These are phyloP conservation scores for Ephestia elutella DNA, from an alignment of 1,140 invertebrate genomes.

Conservation along the genomic window DNA sequence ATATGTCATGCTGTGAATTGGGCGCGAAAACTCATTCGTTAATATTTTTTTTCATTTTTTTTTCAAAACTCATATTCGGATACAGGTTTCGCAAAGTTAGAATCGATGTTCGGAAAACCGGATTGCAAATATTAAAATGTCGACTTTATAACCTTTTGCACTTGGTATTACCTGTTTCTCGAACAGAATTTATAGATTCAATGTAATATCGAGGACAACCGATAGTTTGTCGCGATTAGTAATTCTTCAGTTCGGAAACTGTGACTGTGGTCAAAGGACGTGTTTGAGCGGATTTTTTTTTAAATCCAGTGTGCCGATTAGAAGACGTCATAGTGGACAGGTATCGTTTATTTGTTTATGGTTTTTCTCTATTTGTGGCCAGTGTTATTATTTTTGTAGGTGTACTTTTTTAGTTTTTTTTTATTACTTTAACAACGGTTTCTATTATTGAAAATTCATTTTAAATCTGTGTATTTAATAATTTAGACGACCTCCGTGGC, in stretches of 20 bases:
- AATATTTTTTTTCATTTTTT: not conserved
- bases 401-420: not conserved
- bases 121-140: not conserved
- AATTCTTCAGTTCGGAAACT: conserved; percentile 45
- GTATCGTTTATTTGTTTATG: conserved; percentile 4
- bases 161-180: conserved; percentile 43
- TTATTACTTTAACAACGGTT: not conserved
- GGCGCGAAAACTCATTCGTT: not conserved
- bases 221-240: conserved; percentile 24
- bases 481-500: too few species aligned
- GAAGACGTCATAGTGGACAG: conserved; percentile 3
- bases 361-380: conserved; percentile 9
- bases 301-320: not conserved
- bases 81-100: not conserved
- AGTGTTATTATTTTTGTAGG: conserved; percentile 1
- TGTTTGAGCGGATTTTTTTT: conserved; percentile 31
- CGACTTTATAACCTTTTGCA: conserved; percentile 10
- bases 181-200: conserved; percentile 49
- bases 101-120: conserved; percentile 1
- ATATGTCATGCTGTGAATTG: not conserved
- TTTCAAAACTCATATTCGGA: not conserved
- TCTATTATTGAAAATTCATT: too few species aligned
- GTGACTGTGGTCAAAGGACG: conserved; percentile 49
- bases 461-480: too few species aligned
- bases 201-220: conserved; percentile 49